Base-by-base conservation (phyloP, 2,888 invertebrate genomes). In the Hypomecis punctinalis region DNA sequence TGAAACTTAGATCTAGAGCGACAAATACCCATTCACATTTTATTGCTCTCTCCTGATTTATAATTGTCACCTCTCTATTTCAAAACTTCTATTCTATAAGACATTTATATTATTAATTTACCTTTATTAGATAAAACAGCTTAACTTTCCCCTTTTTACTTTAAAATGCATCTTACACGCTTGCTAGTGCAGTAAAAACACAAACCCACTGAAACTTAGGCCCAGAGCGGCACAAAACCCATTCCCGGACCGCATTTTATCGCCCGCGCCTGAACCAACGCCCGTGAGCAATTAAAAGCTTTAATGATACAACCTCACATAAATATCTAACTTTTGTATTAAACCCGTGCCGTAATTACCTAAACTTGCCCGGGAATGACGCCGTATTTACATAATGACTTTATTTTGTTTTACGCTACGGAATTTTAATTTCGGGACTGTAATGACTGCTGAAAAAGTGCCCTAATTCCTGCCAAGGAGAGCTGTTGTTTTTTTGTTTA, bases 351-450 rank as follows among this genome's bases (percentile, higher is more conserved):
- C 73, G 76, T 81, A 89, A 91, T 87, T 86, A 89, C 84, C 88
- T 88, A 86, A 90, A 89, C 84, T 86, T 86, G 81, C 76, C 76
- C 81, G 81, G 86, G 85, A 89, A 90, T 84, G 81, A 73, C 73
- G 65, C 66, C 71, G 72, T 82, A 91, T 91, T 91, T 91, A 83
- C 91, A 91, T 91, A 91, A 92, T 91, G 88, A 90, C 91, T 91
- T 90, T 89, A 91, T 92, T 89, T 90, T 88, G 87, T 87, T 88
- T 65, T 79, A 83, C 84, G 80, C 79, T 77, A 76, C 82, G 75
- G 90, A 89, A 91, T 92, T 87, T 90, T 89, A 91, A 91, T 89
- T 53, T 36, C 35, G 5, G 35, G 9, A 37, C 57, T 57, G 40
- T 47, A 48, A 47, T 40, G 47, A n/a, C 39, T 1, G 56, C 39